Percentiles rank a stretch among this genome's conserved stretches.
Conservation (phyloP, 2,797 vertebrate species). For the Gallinago solitaria region DNA sequence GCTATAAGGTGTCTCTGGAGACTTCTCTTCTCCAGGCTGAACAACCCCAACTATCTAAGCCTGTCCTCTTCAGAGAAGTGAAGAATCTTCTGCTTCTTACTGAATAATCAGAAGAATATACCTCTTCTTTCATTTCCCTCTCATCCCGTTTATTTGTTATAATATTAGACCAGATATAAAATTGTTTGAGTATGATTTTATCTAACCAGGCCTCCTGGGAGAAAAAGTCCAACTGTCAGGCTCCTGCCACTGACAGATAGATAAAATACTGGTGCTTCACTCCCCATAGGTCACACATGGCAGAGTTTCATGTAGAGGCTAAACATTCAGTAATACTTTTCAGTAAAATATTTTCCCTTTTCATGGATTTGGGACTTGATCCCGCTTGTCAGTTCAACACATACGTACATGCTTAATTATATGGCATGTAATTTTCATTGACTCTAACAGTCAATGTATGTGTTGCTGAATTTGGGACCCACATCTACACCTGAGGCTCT, state of each 20-base stretch:
- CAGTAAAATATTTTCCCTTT: not conserved
- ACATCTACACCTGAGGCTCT: not conserved
- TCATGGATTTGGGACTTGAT: not conserved
- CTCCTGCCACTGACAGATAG: not conserved
- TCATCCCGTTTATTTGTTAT: not conserved
- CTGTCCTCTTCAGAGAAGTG: not conserved
- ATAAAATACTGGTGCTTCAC: not conserved
- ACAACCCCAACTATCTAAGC: not conserved
- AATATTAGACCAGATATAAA: not conserved
- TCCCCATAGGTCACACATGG: not conserved
- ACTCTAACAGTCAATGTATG: not conserved
- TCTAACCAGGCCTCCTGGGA: not conserved
- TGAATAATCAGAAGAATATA: not conserved
- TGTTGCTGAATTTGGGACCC: not conserved
- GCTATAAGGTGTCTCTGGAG: not conserved
- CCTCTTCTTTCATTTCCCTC: not conserved
- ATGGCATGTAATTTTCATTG: rapidly evolving
- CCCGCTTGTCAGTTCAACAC: not conserved
- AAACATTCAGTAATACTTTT: not conserved
- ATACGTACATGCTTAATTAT: not conserved
- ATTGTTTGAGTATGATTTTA: not conserved
- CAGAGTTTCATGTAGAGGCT: not conserved
- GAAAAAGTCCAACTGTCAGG: not conserved
- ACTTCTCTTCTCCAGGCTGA: not conserved
- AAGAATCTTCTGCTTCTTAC: not conserved